These are phyloP conservation scores for Mirounga angustirostris DNA, from an alignment of 2,113 vertebrate species.

Conservation along the genomic window DNA sequence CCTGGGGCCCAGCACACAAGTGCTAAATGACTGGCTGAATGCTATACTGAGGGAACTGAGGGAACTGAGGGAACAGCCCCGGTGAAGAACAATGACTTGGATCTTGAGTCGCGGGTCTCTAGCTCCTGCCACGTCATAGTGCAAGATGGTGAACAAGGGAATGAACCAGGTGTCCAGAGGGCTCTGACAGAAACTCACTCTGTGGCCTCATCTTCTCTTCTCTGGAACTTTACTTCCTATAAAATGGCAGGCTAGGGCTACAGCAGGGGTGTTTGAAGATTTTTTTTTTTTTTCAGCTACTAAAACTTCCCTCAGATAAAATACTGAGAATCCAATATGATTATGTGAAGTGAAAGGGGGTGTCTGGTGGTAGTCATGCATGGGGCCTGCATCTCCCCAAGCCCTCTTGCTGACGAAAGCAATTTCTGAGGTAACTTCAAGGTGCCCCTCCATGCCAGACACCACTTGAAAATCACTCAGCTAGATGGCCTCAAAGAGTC, in stretches of 20 bases:
- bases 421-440: background rate
- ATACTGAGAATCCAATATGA: background rate
- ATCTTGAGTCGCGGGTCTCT: background rate
- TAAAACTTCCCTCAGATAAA: constrained; percentile 12
- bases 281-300: background rate
- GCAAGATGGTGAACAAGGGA: background rate
- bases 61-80: background rate
- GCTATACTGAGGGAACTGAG: background rate
- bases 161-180: background rate
- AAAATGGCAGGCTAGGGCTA: background rate
- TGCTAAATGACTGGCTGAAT: background rate
- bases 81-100: background rate
- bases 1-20: background rate
- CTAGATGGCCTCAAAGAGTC: background rate
- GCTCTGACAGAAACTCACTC: background rate
- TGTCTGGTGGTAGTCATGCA: background rate
- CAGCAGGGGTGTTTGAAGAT: background rate
- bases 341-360: background rate
- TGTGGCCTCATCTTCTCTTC: background rate
- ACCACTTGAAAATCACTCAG: background rate
- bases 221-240: background rate
- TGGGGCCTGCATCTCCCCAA: background rate
- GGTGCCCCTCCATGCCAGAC: background rate
- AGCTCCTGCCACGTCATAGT: background rate
- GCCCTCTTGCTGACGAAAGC: background rate